phyloP scores from a whole-genome alignment of 2,888 invertebrate genomes.

The Drosophila pseudotalamancana region DNA sequence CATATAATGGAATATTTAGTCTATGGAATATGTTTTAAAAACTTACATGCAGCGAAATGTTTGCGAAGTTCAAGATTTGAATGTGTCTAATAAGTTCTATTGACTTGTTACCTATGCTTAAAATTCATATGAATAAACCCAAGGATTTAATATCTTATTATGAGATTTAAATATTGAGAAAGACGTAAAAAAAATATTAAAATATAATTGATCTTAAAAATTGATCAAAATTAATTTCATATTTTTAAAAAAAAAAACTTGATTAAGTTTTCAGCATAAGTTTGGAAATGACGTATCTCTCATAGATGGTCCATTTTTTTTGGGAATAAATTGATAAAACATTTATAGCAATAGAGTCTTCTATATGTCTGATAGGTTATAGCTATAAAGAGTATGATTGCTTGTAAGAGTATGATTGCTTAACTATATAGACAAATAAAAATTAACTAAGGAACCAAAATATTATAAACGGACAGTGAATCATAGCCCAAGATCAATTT shows the following conservation, averaged over 20 bases:
- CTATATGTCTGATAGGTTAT: not conserved
- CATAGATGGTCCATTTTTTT: too few relatives aligned
- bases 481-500: constrained; percentile 9
- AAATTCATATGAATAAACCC: too few relatives aligned
- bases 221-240: too few relatives aligned
- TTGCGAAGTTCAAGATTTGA: constrained; percentile 16
- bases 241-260: too few relatives aligned
- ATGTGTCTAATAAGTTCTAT: constrained; percentile 1
- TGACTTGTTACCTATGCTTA: constrained; percentile 19
- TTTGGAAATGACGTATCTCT: too few relatives aligned
- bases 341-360: not conserved
- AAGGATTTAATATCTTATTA: too few relatives aligned
- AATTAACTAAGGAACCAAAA: constrained; percentile 42
- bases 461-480: not conserved
- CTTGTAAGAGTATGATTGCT: not conserved
- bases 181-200: not conserved
- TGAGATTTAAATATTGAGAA: too few relatives aligned
- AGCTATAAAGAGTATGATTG: not conserved
- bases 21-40: constrained; percentile 9
- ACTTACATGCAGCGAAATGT: constrained; percentile 30
- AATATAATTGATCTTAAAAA: too few relatives aligned
- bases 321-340: too few relatives aligned
- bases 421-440: constrained; percentile 6
- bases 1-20: constrained; percentile 4
- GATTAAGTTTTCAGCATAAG: too few relatives aligned